Base-by-base conservation (phyloP, 2,888 invertebrate species). In the Diadegma fenestrale region DNA sequence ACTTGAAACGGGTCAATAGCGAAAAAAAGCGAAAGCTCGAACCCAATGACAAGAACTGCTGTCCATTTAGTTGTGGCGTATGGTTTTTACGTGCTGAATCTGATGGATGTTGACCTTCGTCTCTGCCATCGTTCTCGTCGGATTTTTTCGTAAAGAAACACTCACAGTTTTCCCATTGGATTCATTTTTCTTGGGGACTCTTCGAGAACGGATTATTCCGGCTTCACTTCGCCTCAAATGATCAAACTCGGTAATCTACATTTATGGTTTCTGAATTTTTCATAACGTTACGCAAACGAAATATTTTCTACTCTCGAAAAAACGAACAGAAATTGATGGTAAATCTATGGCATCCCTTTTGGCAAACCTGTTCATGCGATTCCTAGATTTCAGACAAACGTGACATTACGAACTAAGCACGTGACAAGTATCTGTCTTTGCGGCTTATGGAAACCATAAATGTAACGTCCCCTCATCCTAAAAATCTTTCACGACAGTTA, bases 11-110 rank as follows among this genome's bases (percentile, higher is more conserved):
- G 26, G n/a, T 30, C 48, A 54, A 51, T 12, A 26, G 19, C 1
- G 17, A 33, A 41, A 33, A 72, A 66, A 51, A 66, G 41, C 4
- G 48, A 48, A 63, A 76, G 48, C 63, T 19, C 19, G 3, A 64
- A 76, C 19, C 26, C 10, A 48, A 37, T 17, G 1, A 77, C 22
- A 51, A 51, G 48, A n/a, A 41, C 17, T 22, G 54, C 17, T 22
- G 54, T 26, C 22, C 19, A 22, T 77, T 48, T 8, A 64, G 30
- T 37, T 72, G 37, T 37, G 19, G 43, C 48, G 45, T 75, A 19
- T n/a, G 10, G n/a, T 73, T 73, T 63, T 63, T 33, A n/a, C 64
- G 14, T 51, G 22, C 17, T 66, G 12, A 76, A 48, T 51, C 64
- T 51, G 64, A 51, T 76, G 37, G 22, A 37, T 33, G 61, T 43